A percentile compares a stretch with the other conserved stretches of the same genome.
Evolutionary conservation across 1,140 invertebrate genomes (phyloP).

Genomic region (Wasmannia auropunctata): DNA sequence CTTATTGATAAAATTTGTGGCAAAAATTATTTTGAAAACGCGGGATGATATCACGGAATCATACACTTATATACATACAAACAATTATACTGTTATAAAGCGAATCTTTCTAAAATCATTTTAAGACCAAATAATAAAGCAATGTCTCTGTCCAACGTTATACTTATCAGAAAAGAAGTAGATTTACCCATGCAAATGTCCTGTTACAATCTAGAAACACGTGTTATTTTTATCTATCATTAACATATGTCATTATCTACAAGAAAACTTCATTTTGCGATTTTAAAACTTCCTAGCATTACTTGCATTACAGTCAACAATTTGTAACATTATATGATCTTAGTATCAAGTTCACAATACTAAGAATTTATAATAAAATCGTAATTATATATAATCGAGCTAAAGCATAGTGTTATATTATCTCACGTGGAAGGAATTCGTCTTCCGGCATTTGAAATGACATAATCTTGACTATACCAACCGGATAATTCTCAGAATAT

Average conservation of each 20-base stretch:
- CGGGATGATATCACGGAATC: background rate
- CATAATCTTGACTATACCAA: background rate
- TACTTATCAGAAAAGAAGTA: slow-evolving; percentile 60
- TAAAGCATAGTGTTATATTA: background rate
- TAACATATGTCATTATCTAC: slow-evolving; percentile 52
- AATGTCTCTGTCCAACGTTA: slow-evolving; percentile 37
- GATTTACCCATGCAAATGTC: slow-evolving; percentile 56
- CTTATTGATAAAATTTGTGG: background rate
- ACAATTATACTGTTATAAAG: background rate
- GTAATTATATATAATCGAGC: background rate
- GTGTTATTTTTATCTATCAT: slow-evolving; percentile 23
- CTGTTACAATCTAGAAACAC: slow-evolving; percentile 40
- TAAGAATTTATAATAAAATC: background rate
- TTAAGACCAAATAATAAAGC: background rate
- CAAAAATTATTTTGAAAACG: background rate
- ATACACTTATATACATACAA: too few species aligned
- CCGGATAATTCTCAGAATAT: slow-evolving; percentile 14
- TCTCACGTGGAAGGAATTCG: background rate
- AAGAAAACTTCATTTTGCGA: slow-evolving; percentile 22
- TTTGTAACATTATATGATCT: background rate
- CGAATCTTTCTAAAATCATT: background rate
- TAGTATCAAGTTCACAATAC: background rate
- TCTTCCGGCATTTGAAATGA: slow-evolving; percentile 1
- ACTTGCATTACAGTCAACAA: slow-evolving; percentile 14
- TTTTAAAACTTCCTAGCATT: slow-evolving; percentile 41